Percentiles rank a stretch among this genome's conserved stretches.
phyloP scores from a whole-genome alignment of 2,888 invertebrate species.

The Timandra comae region DNA sequence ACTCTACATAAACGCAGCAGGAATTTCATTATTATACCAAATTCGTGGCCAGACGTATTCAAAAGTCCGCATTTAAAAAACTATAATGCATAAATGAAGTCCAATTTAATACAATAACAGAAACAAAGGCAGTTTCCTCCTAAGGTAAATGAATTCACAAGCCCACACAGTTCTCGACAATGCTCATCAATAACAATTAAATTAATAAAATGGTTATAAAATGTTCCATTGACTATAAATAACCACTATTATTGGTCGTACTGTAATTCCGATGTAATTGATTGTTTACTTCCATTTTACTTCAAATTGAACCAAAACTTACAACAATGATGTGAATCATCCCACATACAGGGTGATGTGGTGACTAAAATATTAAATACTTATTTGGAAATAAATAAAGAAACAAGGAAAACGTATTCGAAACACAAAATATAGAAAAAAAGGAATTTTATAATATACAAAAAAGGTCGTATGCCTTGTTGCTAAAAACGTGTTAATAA shows the following conservation, averaged over 20 bases:
- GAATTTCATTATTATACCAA: too few relatives aligned
- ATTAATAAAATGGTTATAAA: conserved; percentile 71
- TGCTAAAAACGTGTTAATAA: too few relatives aligned
- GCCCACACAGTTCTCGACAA: conserved; percentile 50
- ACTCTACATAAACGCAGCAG: too few relatives aligned
- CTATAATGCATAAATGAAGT: conserved; percentile 1
- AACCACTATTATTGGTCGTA: conserved; percentile 60
- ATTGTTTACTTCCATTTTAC: conserved; percentile 70
- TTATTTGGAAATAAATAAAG: too few relatives aligned
- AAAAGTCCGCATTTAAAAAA: conserved; percentile 17
- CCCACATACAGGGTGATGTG: conserved; percentile 31
- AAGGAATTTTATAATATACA: too few relatives aligned
- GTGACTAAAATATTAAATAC: too few relatives aligned
- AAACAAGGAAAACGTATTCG: too few relatives aligned
- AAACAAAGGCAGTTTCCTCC: conserved; percentile 39
- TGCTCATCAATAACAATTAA: conserved; percentile 66
- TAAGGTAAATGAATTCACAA: conserved; percentile 42
- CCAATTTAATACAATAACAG: conserved; percentile 18
- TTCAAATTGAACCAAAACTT: conserved; percentile 61
- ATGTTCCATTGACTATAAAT: conserved; percentile 65
- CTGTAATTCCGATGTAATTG: conserved; percentile 68
- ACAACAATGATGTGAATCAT: conserved; percentile 67
- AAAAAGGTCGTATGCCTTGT: too few relatives aligned
- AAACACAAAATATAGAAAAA: too few relatives aligned
- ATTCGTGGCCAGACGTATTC: too few relatives aligned